Evolutionary conservation across 2,888 invertebrate species (phyloP).

Genomic region (Flexamia atlantica): DNA sequence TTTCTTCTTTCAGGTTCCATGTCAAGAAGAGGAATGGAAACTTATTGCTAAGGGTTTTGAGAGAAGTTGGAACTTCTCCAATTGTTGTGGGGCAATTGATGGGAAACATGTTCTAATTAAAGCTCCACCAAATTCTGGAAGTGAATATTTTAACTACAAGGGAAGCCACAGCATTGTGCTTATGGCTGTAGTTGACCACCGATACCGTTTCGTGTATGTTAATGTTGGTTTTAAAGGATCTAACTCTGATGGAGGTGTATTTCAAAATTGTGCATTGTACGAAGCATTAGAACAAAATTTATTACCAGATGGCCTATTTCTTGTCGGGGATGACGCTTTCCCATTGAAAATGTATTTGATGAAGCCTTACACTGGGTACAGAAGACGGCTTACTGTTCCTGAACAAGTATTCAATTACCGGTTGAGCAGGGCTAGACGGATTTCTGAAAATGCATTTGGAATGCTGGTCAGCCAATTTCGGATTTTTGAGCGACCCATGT

Average conservation of each 20-base stretch:
- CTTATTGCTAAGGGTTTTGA: slow-evolving; percentile 43
- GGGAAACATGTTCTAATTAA: slow-evolving; percentile 56
- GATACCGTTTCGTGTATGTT: slow-evolving; percentile 60
- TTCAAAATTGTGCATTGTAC: slow-evolving; percentile 59
- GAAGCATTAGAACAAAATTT: slow-evolving; percentile 23
- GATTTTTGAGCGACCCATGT: slow-evolving; percentile 50
- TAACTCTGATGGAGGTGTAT: slow-evolving; percentile 53
- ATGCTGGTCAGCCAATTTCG: slow-evolving; percentile 67
- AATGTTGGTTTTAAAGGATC: slow-evolving; percentile 55
- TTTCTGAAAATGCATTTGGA: slow-evolving; percentile 68
- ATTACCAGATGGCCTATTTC: slow-evolving; percentile 59
- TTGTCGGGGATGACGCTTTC: slow-evolving; percentile 70
- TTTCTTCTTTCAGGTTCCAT: slow-evolving; percentile 63
- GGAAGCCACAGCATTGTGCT: slow-evolving; percentile 63
- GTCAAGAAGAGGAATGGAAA: background rate
- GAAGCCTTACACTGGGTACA: slow-evolving; percentile 69
- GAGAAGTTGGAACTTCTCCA: slow-evolving; percentile 60
- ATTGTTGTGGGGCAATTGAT: slow-evolving; percentile 29
- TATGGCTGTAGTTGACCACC: slow-evolving; percentile 53
- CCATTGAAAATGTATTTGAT: slow-evolving; percentile 67
- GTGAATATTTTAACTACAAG: slow-evolving; percentile 66
- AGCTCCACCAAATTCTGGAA: slow-evolving; percentile 62
- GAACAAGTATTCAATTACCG: slow-evolving; percentile 67
- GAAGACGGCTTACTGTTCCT: slow-evolving; percentile 58
- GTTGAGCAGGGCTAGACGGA: slow-evolving; percentile 62